Evolutionary conservation across 2,888 invertebrate species (phyloP), one percentile per base, ranked within the genome.

Genomic region (Phalangium opilio): DNA sequence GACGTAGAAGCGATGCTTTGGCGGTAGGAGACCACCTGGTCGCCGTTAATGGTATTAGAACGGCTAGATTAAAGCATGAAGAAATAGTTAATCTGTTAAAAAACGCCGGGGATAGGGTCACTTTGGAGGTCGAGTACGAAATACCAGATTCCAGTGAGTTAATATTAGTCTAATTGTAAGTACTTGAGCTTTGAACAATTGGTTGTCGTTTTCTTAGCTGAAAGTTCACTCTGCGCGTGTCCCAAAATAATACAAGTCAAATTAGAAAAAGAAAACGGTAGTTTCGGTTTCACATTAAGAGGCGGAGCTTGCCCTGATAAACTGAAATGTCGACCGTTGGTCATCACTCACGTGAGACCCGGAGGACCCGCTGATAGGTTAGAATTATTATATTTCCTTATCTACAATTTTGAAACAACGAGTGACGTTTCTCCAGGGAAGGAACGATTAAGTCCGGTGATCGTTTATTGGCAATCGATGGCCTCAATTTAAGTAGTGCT

Each of bases 371-470:
- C 90, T 2, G 84, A 89, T 57, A 73, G 74, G 72, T 79, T 69
- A 58, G 57, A 50, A 35, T n/a, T n/a, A 3, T 46, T 32, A 18
- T 35, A 10, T 42, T 10, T 36, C 10, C n/a, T n/a, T n/a, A n/a
- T n/a, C n/a, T n/a, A n/a, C n/a, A 38, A 36, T 8, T 14, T 1
- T 2, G 8, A 18, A 17, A 38, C 10, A 38, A n/a, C 14, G 14
- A 10, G 8, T 38, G 15, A 14, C 10, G 14, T 15, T n/a, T 38
- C 10, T 38, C 8, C 59, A 83, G 83, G 61, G 84, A 83, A 49
- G 89, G 90, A 0, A 77, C 87, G 52, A 79, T 93, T 54, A 81
- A 87, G 64, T 79, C 85, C 27, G 91, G 93, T 2, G 93, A 93
- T 65, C 76, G 91, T 19, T 70, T 93, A 20, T 62, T 91, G 50